Conservation (phyloP, 2,797 vertebrate genomes). For the Tragopan temminckii region DNA sequence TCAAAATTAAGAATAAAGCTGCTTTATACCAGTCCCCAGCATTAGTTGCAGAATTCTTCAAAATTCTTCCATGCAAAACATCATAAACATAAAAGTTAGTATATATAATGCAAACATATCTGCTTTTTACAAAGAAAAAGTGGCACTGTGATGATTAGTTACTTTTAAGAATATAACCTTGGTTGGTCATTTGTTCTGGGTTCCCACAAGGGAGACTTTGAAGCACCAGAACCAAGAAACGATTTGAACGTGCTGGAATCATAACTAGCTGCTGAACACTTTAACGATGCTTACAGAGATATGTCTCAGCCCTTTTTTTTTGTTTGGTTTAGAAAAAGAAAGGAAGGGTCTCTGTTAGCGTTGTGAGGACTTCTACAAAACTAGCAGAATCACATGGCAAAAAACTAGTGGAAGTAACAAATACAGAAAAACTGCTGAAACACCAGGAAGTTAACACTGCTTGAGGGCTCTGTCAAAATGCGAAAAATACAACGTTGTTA, state of each 20-base stretch:
- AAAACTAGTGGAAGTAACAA: conserved; percentile 76
- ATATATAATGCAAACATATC: conserved; percentile 79
- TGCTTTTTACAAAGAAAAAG: conserved; percentile 82
- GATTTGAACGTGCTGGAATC: conserved; percentile 82
- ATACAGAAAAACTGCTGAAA: conserved; percentile 74
- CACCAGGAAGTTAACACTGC: conserved; percentile 83
- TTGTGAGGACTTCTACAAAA: conserved; percentile 76
- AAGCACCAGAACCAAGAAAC: conserved; percentile 79
- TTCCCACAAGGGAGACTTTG: conserved; percentile 34
- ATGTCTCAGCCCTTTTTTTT: conserved; percentile 81
- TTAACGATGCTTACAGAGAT: conserved; percentile 78
- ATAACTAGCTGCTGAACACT: conserved; percentile 80
- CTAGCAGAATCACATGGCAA: conserved; percentile 75
- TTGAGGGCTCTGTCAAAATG: conserved; percentile 76
- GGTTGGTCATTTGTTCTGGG: conserved; percentile 67
- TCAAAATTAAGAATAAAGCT: conserved; percentile 82
- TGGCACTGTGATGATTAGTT: conserved; percentile 64
- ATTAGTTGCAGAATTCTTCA: conserved; percentile 83
- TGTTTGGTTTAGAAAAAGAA: conserved; percentile 81
- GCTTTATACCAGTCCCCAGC: conserved; percentile 79
- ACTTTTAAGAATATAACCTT: conserved; percentile 48
- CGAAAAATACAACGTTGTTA: conserved; percentile 71
- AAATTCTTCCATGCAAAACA: conserved; percentile 90
- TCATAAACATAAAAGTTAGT: conserved; percentile 86
- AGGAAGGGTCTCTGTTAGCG: conserved; percentile 81